Base-by-base conservation (phyloP, 1,140 invertebrate genomes). In the Aphaenogaster floridana region DNA sequence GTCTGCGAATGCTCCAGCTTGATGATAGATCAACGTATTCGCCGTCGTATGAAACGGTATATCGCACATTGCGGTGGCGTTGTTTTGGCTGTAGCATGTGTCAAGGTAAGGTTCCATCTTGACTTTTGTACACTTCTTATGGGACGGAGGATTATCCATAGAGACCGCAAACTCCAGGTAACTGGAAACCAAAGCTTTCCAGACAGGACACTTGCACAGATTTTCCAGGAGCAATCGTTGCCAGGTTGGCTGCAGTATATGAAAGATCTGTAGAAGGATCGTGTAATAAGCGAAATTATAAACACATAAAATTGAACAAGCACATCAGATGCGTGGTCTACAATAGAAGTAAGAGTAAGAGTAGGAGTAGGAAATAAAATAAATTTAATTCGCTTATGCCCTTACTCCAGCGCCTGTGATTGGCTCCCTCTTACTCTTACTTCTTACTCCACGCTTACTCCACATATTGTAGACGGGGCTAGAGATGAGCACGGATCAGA, bases 91-190 rank as follows among this genome's bases (percentile, higher is more conserved):
- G 17, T 90, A 90, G 72, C 90, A 93, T 1, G 86, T 52, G 3
- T 92, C 88, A 17, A 89, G 0, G 76, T 91, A 93, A 4, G 94
- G 91, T 4, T 94, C 93, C 92, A 94, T 93, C 0, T 89, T 64
- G 57, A 89, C 61, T 13, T 84, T 90, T 39, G 87, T 81, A 42
- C 92, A 92, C 3, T 93, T 90, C 9, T 89, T 66, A 17, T 90
- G 69, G 48, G 86, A 45, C 21, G 52, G 4, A 15, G 86, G 34
- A 84, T 89, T 76, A 13, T 81, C 66, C 80, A 91, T 91, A 39
- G 86, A 74, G 61, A 71, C 61, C 34, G 92, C 64, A 42, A 93
- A 76, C 11, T 93, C 89, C 0, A 80, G 21, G 48, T 90, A 93
- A 21, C 86, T 89, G 9, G 88, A 90, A 63, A 84, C 90, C 1